phyloP scores from a whole-genome alignment of 2,113 vertebrate species.

The Oceanodroma tethys region DNA sequence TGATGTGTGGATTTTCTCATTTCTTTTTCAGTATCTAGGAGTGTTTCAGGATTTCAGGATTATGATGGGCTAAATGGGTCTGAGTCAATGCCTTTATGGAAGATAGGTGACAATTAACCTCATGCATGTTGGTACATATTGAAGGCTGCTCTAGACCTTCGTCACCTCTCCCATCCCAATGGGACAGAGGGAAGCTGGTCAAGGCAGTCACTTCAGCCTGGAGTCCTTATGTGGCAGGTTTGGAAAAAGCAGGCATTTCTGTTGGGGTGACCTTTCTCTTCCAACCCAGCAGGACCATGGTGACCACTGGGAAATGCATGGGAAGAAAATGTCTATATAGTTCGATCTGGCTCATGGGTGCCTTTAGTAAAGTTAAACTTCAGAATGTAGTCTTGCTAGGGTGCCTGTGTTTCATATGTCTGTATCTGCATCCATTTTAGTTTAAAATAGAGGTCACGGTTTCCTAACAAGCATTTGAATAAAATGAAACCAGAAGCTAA shows the following conservation, averaged over 20 bases:
- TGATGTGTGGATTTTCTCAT: not conserved
- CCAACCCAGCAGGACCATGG: not conserved
- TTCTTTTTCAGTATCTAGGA: not conserved
- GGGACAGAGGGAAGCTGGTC: not conserved
- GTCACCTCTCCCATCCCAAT: not conserved
- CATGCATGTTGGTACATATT: no score
- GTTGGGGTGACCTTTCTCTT: not conserved
- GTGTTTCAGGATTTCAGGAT: not conserved
- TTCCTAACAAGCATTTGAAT: not conserved
- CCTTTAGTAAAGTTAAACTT: not conserved
- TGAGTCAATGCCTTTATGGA: not conserved
- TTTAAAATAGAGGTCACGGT: not conserved
- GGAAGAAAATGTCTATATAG: not conserved
- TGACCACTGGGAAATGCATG: not conserved
- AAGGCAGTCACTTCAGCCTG: not conserved
- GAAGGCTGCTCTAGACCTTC: not conserved
- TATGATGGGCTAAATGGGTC: not conserved
- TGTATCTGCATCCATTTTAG: not conserved
- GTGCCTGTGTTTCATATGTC: not conserved
- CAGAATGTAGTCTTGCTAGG: not conserved
- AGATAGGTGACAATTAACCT: not conserved
- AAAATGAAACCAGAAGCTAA: not conserved
- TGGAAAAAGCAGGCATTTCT: not conserved
- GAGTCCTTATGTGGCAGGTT: not conserved
- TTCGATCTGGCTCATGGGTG: rapidly evolving